Evolutionary conservation across 2,797 vertebrate species (phyloP), one percentile per base, ranked within the genome.

Genomic region (Smutsia temminckii): DNA sequence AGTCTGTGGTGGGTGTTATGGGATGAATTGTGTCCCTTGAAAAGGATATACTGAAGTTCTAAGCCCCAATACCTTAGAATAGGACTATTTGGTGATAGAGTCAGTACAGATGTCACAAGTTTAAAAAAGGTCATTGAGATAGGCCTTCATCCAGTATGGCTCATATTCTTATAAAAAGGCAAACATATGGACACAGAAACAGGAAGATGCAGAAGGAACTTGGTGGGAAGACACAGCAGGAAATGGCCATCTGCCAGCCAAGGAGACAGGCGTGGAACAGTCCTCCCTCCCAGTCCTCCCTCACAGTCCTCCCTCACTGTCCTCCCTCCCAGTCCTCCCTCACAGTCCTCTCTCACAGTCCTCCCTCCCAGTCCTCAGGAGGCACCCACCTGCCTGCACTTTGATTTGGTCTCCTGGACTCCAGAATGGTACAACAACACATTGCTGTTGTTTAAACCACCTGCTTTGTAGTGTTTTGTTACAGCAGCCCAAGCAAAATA

Each of bases 341-440:
- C 37, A 3, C 37, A 37, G 37, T 37, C 37, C 37, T 37, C 37
- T 4, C 37, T 37, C 37, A 37, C 37, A 3, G 21, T 1, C 4
- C 3, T 32, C 46, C 55, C 46, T 6, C 49, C 1, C 32, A 49
- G 37, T 25, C n/a, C 23, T 59, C 37, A 5, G 46, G 8, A 49
- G 72, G 13, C 46, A 46, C 0, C 46, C 46, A 6, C 11, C 14
- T 9, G 9, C 59, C 12, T 1, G 8, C 10, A 0, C 29, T 6
- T 5, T 42, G 42, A 11, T 10, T 4, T 18, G 23, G 6, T 53
- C 23, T 13, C 32, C 49, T 72, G 64, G 14, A 14, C 34, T 25
- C 61, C 46, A 21, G 71, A 71, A 11, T 25, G 4, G 6, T 29
- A 46, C 32, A 20, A 37, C 5, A 8, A 8, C 23, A 0, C 5